Evolutionary conservation across 2,797 vertebrate genomes (phyloP).

Genomic region (Momotus momota): DNA sequence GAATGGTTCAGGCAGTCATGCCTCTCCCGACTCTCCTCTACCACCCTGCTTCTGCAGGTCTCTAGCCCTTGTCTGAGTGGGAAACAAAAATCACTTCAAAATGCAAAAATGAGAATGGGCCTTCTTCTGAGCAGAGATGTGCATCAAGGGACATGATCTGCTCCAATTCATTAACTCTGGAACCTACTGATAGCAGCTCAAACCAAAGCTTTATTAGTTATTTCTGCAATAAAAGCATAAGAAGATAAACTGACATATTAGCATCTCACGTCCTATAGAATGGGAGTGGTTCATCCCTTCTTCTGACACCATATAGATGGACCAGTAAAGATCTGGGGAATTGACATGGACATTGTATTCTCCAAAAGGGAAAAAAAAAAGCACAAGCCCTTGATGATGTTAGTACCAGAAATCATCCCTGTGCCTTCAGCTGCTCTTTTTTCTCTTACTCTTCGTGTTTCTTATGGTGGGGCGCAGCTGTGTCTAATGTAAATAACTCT

Average conservation of each 20-base stretch:
- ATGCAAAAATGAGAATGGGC: not conserved
- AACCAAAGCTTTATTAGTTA: not conserved
- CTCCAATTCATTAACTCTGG: not conserved
- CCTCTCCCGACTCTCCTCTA: not conserved
- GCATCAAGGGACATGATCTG: not conserved
- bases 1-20: not conserved
- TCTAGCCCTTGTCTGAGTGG: not conserved
- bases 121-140: not conserved
- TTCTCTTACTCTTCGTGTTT: not conserved
- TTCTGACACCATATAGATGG: not conserved
- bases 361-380: not conserved
- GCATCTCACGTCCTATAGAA: not conserved
- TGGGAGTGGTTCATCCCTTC: not conserved
- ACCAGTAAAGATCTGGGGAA: not conserved
- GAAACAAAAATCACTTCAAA: not conserved
- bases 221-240: not conserved
- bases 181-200: not conserved
- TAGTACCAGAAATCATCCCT: not conserved
- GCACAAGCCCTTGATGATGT: not conserved
- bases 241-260: not conserved
- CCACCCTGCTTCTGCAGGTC: not conserved
- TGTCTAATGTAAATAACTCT: slow-evolving; percentile 20
- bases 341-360: rapidly evolving
- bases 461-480: not conserved
- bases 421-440: not conserved